Evolutionary conservation across 2,888 invertebrate genomes (phyloP), one percentile per base, ranked within the genome.

Genomic region (Apotomis turbidana): DNA sequence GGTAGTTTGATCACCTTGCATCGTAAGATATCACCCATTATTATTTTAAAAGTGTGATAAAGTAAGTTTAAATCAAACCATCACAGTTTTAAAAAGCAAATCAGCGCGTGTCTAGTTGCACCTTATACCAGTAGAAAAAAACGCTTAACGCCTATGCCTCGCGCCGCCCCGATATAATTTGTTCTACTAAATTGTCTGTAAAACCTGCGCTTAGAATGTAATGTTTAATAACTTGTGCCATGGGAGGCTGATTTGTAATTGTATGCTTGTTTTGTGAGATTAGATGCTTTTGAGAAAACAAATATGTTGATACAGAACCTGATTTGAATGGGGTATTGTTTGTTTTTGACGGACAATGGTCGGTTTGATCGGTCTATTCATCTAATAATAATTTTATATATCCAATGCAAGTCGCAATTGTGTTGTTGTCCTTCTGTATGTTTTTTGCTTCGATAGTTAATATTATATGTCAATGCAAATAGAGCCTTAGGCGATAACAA

Each of bases 141-240:
- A 67, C 80, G 78, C 81, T 78, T 0, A 0, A 41, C 73, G 59
- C 83, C 80, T 58, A 9, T 79, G 1, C 71, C 81, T 82, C 79
- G 68, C 0, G 75, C 79, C 79, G 62, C 58, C 62, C 49, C 78
- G 83, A 83, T 85, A 92, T 89, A 92, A 92, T 93, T 92, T 92
- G 92, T 93, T 92, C 89, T 86, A 89, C 87, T 90, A 92, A 91
- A 92, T 91, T 89, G 87, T 90, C 84, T 88, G 90, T 91, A 90
- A 91, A 90, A 88, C 87, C 86, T 81, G 81, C 85, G 87, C 88
- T 90, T 91, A 89, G 87, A 90, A 86, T 81, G 83, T 86, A 84
- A 87, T 90, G 89, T 90, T 90, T 91, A 91, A 90, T 91, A 91
- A 90, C 88, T 86, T 84, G 80, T 88, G 81, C 87, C 86, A 87